Evolutionary conservation across 2,888 invertebrate species (phyloP).

Genomic region (Nemotelus nigrinus): DNA sequence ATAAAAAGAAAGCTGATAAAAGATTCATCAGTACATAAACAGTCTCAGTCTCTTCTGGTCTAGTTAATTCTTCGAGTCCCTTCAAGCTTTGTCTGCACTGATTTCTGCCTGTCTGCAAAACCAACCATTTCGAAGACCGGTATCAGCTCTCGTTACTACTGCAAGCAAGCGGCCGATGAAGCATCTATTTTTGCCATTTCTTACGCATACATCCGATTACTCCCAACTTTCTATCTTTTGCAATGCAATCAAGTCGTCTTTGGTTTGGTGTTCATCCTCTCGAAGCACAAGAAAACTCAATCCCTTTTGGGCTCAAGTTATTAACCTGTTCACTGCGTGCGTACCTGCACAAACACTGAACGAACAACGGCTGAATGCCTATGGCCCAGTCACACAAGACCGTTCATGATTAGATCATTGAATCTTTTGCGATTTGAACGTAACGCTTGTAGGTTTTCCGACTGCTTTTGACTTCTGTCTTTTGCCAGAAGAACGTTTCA

Average conservation of each 20-base stretch:
- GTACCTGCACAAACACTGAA: constrained; percentile 3
- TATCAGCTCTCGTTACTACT: background rate
- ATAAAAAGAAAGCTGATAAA: too few species aligned
- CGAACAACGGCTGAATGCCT: background rate
- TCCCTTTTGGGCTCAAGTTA: constrained; percentile 27
- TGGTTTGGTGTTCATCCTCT: constrained; percentile 1
- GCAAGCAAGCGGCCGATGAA: background rate
- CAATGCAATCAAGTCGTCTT: constrained; percentile 12
- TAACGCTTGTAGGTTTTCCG: background rate
- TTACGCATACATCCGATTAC: background rate
- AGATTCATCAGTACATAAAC: too few species aligned
- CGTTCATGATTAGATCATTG: constrained; percentile 35
- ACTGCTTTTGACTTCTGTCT: background rate
- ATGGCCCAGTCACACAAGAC: background rate
- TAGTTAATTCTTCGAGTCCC: too few species aligned
- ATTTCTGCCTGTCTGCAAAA: too few species aligned
- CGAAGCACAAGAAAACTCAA: constrained; percentile 31
- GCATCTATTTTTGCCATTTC: constrained; percentile 2
- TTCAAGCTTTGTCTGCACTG: too few species aligned
- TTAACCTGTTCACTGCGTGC: constrained; percentile 31
- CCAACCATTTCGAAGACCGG: too few species aligned
- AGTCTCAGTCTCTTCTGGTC: too few species aligned
- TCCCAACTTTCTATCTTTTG: background rate
- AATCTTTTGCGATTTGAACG: background rate
- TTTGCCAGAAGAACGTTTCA: background rate